Evolutionary conservation across 2,888 invertebrate genomes (phyloP), one percentile per base, ranked within the genome.

Genomic region (Luffia ferchaultella): DNA sequence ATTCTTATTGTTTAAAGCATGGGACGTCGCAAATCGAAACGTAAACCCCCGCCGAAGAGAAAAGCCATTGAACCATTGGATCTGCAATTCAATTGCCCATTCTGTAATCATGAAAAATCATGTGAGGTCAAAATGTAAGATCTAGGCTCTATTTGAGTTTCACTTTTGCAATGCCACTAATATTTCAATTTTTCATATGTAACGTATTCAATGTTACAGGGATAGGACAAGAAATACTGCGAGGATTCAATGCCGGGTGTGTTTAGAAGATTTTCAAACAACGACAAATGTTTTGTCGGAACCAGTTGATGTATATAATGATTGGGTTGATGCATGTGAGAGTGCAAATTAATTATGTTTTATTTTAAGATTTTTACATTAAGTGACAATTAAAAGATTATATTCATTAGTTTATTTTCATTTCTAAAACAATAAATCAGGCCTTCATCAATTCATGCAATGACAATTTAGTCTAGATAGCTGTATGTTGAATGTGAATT

Each of bases 261-360:
- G 98, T 68, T 76, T 95, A 66, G 98, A 99, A 84, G 97, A 96
- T 67, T 98, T 95, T 77, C 98, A 98, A 73, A 96, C 98, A 0
- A 91, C 92, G 20, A 97, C 98, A 58, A 98, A 97, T 79, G 94
- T 96, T 66, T 85, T 99, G 53, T 97, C 98, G 7, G 98, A 99
- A 74, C 93, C 98, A 3, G 91, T 99, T 59, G 99, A 99, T 86
- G 98, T 99, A 16, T 99, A 98, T 73, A 97, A 98, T 77, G 98
- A 98, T 73, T 99, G 98, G 98, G 97, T 99, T 54, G 98, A 99
- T 86, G 98, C 98, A 1, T 99, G 98, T 82, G 98, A 99, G 86
- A 89, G 86, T 62, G 98, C 97, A 51, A 99, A 96, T 75, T 90
- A 75, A 85, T 74, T 18, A 18, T 30, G 3, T 30, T 7, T 7